A percentile compares a stretch with the other conserved stretches of the same genome.
Conservation (phyloP, 2,797 vertebrate species). For the Characodon lateralis region DNA sequence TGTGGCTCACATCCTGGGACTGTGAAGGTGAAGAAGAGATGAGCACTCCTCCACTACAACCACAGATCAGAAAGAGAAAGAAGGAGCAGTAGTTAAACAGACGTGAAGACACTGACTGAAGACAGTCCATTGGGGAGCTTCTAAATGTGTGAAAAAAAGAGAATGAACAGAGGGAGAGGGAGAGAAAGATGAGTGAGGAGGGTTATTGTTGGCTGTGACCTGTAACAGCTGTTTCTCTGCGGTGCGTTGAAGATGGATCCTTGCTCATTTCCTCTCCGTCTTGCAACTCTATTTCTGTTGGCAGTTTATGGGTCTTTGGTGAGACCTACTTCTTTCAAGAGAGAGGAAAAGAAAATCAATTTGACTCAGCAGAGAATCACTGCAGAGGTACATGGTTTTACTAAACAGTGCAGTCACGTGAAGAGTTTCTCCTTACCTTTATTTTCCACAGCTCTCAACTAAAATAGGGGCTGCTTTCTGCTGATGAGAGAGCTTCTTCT, state of each 20-base stretch:
- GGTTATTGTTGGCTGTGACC: conserved; percentile 79
- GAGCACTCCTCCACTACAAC: conserved; percentile 49
- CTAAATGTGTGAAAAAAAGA: conserved; percentile 41
- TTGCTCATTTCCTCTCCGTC: conserved; percentile 75
- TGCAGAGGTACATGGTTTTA: conserved; percentile 31
- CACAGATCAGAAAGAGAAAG: conserved; percentile 44
- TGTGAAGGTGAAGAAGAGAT: conserved; percentile 74
- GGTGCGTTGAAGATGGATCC: conserved; percentile 76
- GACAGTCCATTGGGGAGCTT: conserved; percentile 44
- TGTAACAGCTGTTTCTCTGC: conserved; percentile 81
- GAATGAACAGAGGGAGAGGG: conserved; percentile 26
- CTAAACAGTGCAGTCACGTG: conserved; percentile 21
- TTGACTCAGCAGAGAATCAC: conserved; percentile 60
- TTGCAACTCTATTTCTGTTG: conserved; percentile 75
- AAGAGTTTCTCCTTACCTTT: conserved; percentile 32
- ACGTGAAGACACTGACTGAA: conserved; percentile 57
- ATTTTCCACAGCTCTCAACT: conserved; percentile 27
- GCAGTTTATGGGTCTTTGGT: conserved; percentile 67
- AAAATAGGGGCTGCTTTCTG: conserved; percentile 11
- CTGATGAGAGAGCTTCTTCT: not conserved
- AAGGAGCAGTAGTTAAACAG: conserved; percentile 35
- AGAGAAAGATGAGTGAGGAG: conserved; percentile 48
- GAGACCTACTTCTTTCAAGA: conserved; percentile 58
- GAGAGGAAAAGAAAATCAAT: conserved; percentile 64
- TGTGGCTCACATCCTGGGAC: conserved; percentile 64